These are phyloP conservation scores for Chrysomela aeneicollis DNA, from an alignment of 2,888 invertebrate genomes.

Conservation along the genomic window DNA sequence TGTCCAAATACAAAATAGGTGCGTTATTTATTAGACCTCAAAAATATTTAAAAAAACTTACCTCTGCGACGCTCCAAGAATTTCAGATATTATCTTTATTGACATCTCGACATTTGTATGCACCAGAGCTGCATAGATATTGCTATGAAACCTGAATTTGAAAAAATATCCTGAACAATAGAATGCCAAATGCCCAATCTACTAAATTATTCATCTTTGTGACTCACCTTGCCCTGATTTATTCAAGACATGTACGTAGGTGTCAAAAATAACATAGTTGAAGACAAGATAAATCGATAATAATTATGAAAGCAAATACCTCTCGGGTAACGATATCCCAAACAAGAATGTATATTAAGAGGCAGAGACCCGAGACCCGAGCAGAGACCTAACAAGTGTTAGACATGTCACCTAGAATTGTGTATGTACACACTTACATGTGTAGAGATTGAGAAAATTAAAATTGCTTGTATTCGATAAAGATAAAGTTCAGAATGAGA, in stretches of 20 bases:
- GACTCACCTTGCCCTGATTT: conserved; percentile 23
- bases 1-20: too few relatives aligned
- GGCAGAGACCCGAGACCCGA: too few relatives aligned
- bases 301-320: conserved; percentile 14
- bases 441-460: not conserved
- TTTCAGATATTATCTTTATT: too few relatives aligned
- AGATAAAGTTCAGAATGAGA: not conserved
- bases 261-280: conserved; percentile 16
- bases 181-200: conserved; percentile 12
- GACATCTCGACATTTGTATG: too few relatives aligned
- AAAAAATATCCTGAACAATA: conserved; percentile 6
- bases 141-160: too few relatives aligned
- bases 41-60: too few relatives aligned
- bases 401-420: conserved; percentile 9
- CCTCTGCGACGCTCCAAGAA: too few relatives aligned
- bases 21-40: too few relatives aligned
- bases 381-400: conserved; percentile 12
- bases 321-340: conserved; percentile 12
- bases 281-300: conserved; percentile 12
- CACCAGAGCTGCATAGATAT: too few relatives aligned
- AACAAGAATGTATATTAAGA: conserved; percentile 13
- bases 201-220: not conserved
- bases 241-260: conserved; percentile 21
- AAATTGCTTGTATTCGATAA: not conserved
- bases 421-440: conserved; percentile 1